Percentiles rank a stretch among this genome's conserved stretches.
Evolutionary conservation across 2,113 vertebrate genomes (phyloP).

Genomic region (Chionis minor): DNA sequence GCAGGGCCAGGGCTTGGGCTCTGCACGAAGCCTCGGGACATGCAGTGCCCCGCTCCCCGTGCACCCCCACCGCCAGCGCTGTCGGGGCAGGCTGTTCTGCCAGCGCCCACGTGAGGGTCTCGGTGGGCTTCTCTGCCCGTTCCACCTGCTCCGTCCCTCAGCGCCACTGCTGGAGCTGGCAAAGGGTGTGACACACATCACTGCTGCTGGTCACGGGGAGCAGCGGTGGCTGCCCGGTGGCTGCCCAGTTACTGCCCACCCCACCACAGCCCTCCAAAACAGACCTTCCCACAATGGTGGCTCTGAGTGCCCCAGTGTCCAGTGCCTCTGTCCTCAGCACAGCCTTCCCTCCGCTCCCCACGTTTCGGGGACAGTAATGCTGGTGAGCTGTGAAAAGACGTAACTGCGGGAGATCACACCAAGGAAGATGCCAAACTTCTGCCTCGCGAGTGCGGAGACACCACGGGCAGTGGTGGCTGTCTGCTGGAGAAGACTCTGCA

Average conservation of each 20-base stretch:
- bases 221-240: accelerated
- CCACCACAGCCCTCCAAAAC: too few relatives aligned
- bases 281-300: background rate
- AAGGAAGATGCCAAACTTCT: background rate
- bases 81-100: background rate
- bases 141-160: background rate
- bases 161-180: background rate
- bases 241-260: background rate
- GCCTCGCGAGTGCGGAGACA: background rate
- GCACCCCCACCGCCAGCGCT: too few relatives aligned
- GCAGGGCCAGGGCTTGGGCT: background rate
- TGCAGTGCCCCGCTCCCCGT: too few relatives aligned
- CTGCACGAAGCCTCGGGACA: background rate
- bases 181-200: background rate
- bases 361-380: background rate
- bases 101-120: background rate
- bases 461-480: background rate
- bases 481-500: background rate
- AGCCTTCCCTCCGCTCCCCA: background rate
- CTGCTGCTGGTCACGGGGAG: background rate
- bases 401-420: background rate
- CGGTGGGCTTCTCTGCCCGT: accelerated
- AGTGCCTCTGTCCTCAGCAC: background rate
- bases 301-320: background rate
- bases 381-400: accelerated